Base-by-base conservation (phyloP, 2,113 vertebrate genomes). In the Gallinago paraguaiae region DNA sequence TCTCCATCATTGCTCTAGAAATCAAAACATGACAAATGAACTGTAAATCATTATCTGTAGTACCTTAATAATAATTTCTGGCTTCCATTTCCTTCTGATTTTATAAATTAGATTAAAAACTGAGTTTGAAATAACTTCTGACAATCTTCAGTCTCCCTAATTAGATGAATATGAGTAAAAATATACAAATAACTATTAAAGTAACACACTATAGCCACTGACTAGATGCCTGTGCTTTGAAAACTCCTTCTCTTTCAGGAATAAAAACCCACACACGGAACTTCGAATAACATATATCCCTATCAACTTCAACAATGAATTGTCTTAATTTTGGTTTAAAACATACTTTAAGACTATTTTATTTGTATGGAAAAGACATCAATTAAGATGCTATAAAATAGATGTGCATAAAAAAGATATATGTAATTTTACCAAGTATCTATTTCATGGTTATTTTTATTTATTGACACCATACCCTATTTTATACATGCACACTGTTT, bases 1-100 rank as follows among this genome's bases (percentile, higher is more conserved):
- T 99, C 99, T 67, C 99, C 99, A 90, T 99, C 99, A 83, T 99
- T 99, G 97, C 99, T 99, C 99, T 99, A 95, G 48, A 79, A 84
- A 90, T 31, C 57, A 79, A 96, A 94, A 92, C 69, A 82, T 33
- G 5, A 79, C 56, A 96, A 95, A 91, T 7, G 7, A 96, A 81
- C 33, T 31, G 30, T 75, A 77, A 89, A 87, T 72, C 17, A 84
- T 82, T 84, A 81, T 13, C 82, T 1, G 0, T 15, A 70, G 46
- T n/a, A 65, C 19, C 43, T 74, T 33, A 51, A 46, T 54, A 82
- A 39, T 39, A 70, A 23, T 37, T 63, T 48, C n/a, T 86, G 28
- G 14, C 7, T 71, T 88, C 17, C 39, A 83, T 31, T 74, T 59
- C 37, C 37, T 78, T 53, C 19, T 68, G 27, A 7, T 60, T 69